Base-by-base conservation (phyloP, 1,140 invertebrate genomes). In the Adelges cooleyi region DNA sequence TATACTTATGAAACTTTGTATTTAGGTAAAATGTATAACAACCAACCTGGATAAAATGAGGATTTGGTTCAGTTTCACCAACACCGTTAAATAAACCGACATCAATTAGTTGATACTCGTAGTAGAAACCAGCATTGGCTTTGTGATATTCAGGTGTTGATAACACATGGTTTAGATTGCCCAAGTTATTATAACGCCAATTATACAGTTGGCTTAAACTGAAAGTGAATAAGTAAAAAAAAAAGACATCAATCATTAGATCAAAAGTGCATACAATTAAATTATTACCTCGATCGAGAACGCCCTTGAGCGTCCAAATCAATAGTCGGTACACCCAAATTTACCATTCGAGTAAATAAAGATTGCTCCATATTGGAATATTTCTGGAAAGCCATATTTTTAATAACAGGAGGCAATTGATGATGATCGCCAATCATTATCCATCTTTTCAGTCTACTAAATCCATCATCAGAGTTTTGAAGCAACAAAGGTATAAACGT, bases 401-500 rank as follows among this genome's bases (percentile, higher is more conserved):
- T 99, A 38, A 99, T 97, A 10, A 99, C 94, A 0, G 97, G 97
- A 0, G 97, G 97, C 68, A 99, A 78, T 75, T 99, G 97, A 77
- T 99, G 93, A 76, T 99, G 97, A 79, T 99, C 96, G 6, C 96
- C 97, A 73, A 99, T 99, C 97, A 99, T 99, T 56, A 99, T 98
- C 96, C 97, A 99, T 13, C 97, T 82, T 77, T 99, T 99, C 29
- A 99, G 75, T 1, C 96, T 82, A 76, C 95, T 98, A 46, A 86
- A 86, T 2, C 95, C 95, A 73, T 98, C 93, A 73, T 97, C 84
- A 0, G 96, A 95, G 77, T 98, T 98, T 76, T 99, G 96, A 22
- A 99, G 79, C 0, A 99, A 77, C 9, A 99, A 77, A 0, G 97
- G 97, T 72, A 99, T 99, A 73, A 99, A 99, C 0, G 97, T 99